These are phyloP conservation scores for Muscina levida DNA, from an alignment of 2,888 invertebrate genomes.

Conservation along the genomic window DNA sequence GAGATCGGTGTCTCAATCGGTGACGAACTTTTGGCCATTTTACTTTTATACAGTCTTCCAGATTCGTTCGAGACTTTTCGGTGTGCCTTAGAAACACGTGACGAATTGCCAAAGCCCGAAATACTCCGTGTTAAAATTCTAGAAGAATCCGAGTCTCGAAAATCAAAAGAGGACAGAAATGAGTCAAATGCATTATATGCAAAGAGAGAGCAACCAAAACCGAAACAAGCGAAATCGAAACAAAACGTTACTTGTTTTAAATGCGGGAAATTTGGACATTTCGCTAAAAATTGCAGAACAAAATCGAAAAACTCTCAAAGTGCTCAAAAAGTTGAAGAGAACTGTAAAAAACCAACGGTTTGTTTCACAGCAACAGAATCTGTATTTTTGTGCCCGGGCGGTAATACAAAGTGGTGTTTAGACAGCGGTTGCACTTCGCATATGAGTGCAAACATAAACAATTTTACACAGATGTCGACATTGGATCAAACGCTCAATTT, in stretches of 20 bases:
- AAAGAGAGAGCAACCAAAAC: conserved; percentile 35
- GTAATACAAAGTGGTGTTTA: conserved; percentile 30
- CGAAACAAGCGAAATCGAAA: conserved; percentile 17
- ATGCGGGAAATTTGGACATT: conserved; percentile 48
- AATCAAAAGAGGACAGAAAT: conserved; percentile 57
- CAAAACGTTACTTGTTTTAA: conserved; percentile 36
- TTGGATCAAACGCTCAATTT: conserved; percentile 52
- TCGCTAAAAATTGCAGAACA: conserved; percentile 29
- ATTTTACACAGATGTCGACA: conserved; percentile 10
- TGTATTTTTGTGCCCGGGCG: neutral
- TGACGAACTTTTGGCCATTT: conserved; percentile 71
- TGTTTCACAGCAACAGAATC: conserved; percentile 38
- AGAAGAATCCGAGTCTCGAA: conserved; percentile 63
- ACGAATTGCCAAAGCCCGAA: too few species aligned
- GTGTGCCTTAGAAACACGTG: conserved; percentile 74
- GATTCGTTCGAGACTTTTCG: conserved; percentile 73
- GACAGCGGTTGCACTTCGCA: conserved; percentile 34
- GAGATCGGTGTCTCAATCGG: conserved; percentile 73
- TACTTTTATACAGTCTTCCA: conserved; percentile 74
- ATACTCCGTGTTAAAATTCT: conserved; percentile 65
- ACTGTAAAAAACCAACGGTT: conserved; percentile 20
- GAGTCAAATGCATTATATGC: conserved; percentile 50
- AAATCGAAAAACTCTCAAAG: conserved; percentile 31
- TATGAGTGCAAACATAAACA: conserved; percentile 11
- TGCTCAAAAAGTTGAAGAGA: conserved; percentile 13